Evolutionary conservation across 2,888 invertebrate species (phyloP).

Genomic region (Cancer borealis): DNA sequence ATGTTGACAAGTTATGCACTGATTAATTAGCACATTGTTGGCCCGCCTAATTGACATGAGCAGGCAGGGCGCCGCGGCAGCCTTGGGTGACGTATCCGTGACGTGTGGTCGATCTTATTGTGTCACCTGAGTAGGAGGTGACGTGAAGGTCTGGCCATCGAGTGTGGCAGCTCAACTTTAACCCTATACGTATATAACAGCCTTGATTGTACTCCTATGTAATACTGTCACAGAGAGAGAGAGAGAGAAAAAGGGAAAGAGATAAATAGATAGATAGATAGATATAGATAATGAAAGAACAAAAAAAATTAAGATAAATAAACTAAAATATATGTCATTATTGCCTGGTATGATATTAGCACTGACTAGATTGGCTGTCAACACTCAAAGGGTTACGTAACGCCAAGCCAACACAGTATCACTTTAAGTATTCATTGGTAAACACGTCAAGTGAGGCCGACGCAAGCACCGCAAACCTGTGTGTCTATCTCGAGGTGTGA

Average conservation of each 20-base stretch:
- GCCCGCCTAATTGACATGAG: not conserved
- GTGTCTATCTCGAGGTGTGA: not conserved
- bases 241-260: not conserved
- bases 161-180: conserved; percentile 30
- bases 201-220: not conserved
- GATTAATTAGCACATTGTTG: conserved; percentile 12
- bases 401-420: not conserved
- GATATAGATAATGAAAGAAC: no score
- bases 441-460: not conserved
- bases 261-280: not conserved
- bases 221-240: not conserved
- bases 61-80: not conserved
- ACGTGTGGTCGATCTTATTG: conserved; percentile 18
- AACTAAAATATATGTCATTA: not conserved
- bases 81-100: not conserved
- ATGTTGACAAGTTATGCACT: not conserved
- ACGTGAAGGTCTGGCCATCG: conserved; percentile 23
- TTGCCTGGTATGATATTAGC: not conserved
- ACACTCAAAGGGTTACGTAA: not conserved
- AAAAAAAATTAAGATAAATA: not conserved
- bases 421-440: not conserved
- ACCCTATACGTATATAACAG: not conserved
- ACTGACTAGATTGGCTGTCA: not conserved
- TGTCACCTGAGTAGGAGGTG: not conserved
- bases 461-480: not conserved